Conservation (phyloP, 2,888 invertebrate species). For the Latheticus oryzae region DNA sequence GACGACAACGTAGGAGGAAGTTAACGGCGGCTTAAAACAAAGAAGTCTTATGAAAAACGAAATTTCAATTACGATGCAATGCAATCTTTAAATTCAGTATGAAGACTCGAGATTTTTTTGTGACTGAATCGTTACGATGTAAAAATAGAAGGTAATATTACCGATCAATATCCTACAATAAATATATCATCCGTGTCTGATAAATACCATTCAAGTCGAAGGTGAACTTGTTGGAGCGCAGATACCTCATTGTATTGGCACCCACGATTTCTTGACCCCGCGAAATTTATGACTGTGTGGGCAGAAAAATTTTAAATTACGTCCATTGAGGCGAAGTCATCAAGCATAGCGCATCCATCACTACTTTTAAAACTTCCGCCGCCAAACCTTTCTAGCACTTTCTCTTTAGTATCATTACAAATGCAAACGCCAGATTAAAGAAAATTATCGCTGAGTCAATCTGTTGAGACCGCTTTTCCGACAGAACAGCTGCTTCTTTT, state of each 20-base stretch:
- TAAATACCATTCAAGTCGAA: conserved; percentile 22
- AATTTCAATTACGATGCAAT: too few relatives aligned
- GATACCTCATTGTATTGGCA: conserved; percentile 13
- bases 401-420: conserved; percentile 25
- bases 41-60: background rate
- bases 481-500: conserved; percentile 37
- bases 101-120: background rate
- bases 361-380: conserved; percentile 9
- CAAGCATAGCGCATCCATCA: conserved; percentile 9
- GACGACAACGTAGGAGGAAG: conserved; percentile 3
- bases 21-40: background rate
- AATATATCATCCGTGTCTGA: conserved; percentile 3
- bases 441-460: conserved; percentile 33
- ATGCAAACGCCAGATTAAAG: conserved; percentile 23
- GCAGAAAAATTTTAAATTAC: conserved; percentile 14
- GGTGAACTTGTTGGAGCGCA: conserved; percentile 18
- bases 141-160: conserved; percentile 13
- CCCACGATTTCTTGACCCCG: conserved; percentile 19
- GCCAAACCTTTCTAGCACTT: conserved; percentile 9
- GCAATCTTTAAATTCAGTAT: too few relatives aligned
- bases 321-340: conserved; percentile 14
- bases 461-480: conserved; percentile 24
- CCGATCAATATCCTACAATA: conserved; percentile 14
- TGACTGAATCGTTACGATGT: conserved; percentile 3
- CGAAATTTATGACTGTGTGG: conserved; percentile 12